Evolutionary conservation across 1,140 invertebrate genomes (phyloP).

Genomic region (Trichonephila clavata): DNA sequence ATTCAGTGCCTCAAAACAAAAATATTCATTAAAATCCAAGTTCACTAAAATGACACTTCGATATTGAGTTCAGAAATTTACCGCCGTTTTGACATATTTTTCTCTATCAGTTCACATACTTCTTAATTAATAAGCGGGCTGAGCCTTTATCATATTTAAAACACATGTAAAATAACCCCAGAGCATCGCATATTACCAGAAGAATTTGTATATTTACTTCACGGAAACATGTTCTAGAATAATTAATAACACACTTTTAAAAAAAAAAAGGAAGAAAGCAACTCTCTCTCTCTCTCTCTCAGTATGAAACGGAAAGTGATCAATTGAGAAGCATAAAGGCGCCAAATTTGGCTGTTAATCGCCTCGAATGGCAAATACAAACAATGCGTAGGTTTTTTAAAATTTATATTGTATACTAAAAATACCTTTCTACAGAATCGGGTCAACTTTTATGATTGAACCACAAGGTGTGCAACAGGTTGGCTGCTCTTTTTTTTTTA

Average conservation of each 20-base stretch:
- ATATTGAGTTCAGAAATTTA: too few species aligned
- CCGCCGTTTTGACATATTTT: too few species aligned
- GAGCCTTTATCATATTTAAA: too few species aligned
- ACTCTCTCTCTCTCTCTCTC: neutral
- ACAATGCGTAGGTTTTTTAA: neutral
- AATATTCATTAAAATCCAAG: too few species aligned
- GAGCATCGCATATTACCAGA: too few species aligned
- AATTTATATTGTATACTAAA: slow-evolving; percentile 50
- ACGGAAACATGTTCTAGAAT: neutral
- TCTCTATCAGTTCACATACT: too few species aligned
- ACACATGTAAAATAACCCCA: too few species aligned
- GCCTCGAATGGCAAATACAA: neutral
- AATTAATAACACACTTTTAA: neutral
- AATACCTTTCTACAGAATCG: slow-evolving; percentile 61
- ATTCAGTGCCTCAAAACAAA: too few species aligned
- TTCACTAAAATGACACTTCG: too few species aligned
- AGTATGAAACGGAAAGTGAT: neutral
- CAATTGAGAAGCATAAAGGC: neutral
- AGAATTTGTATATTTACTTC: too few species aligned
- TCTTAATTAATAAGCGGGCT: too few species aligned
- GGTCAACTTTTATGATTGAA: slow-evolving; percentile 67
- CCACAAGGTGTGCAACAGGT: slow-evolving; percentile 58
- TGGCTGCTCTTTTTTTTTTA: slow-evolving; percentile 14
- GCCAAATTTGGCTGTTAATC: neutral
- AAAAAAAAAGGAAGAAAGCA: neutral